A percentile compares a stretch with the other conserved stretches of the same genome.
phyloP scores from a whole-genome alignment of 1,140 invertebrate species.

The Myzus persicae region DNA sequence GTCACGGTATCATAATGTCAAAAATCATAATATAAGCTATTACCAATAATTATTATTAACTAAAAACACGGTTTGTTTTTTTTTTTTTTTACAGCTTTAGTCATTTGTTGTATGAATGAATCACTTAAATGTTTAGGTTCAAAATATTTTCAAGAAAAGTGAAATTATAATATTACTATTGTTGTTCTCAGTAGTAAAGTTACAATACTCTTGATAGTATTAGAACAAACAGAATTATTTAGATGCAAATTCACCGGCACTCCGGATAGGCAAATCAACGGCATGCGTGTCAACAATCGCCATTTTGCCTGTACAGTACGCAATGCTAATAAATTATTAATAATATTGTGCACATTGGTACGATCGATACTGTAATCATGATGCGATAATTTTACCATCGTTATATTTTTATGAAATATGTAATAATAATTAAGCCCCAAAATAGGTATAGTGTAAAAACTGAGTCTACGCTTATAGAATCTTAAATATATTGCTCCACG shows the following conservation, averaged over 20 bases:
- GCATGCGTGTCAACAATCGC: not conserved
- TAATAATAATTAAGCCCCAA: not conserved
- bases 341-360: not conserved
- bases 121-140: not conserved
- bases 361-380: not conserved
- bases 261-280: slow-evolving; percentile 8
- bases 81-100: too few species aligned
- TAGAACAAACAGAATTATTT: not conserved
- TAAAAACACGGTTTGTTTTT: too few species aligned
- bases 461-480: not conserved
- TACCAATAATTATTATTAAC: too few species aligned
- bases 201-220: not conserved
- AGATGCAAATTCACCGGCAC: not conserved
- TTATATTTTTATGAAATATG: not conserved
- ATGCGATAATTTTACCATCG: too few species aligned
- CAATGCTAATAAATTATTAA: not conserved
- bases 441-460: not conserved
- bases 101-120: not conserved
- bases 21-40: not conserved
- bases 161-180: not conserved
- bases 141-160: not conserved
- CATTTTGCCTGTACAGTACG: not conserved
- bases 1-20: not conserved
- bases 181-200: not conserved
- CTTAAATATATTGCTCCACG: not conserved